phyloP scores from a whole-genome alignment of 2,113 vertebrate genomes.

The Mirounga angustirostris region DNA sequence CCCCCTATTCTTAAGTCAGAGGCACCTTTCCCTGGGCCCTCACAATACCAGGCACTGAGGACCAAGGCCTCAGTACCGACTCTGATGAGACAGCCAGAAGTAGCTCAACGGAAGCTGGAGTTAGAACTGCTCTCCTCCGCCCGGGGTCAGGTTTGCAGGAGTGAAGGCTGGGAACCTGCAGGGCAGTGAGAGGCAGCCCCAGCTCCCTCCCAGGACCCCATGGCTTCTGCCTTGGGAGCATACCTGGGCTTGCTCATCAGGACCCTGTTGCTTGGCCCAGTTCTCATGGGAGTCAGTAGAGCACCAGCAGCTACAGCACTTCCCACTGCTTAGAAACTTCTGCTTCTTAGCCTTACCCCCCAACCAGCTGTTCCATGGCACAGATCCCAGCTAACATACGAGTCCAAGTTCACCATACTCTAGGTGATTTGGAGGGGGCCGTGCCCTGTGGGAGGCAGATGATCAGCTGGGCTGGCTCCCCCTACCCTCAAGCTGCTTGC shows the following conservation, averaged over 20 bases:
- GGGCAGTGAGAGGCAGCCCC: too few relatives aligned
- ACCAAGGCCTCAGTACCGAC: too few relatives aligned
- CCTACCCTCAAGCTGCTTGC: neutral
- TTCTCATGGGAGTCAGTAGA: neutral
- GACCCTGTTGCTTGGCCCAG: neutral
- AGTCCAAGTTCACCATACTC: neutral
- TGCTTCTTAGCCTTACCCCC: neutral
- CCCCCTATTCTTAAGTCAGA: neutral
- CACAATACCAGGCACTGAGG: neutral
- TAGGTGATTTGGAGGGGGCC: neutral
- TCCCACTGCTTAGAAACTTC: neutral
- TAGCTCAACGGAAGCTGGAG: neutral
- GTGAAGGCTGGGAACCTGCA: neutral
- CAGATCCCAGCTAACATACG: too few relatives aligned
- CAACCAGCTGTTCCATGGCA: neutral
- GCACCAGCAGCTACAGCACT: neutral
- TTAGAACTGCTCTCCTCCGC: neutral
- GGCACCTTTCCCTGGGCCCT: neutral
- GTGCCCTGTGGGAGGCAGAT: neutral
- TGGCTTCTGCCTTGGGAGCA: neutral
- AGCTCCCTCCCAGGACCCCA: neutral
- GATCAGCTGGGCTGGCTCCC: neutral
- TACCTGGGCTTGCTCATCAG: neutral
- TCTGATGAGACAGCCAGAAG: neutral
- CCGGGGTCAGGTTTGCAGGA: too few relatives aligned